phyloP scores from a whole-genome alignment of 2,888 invertebrate genomes.

The Cephus pygmeus region DNA sequence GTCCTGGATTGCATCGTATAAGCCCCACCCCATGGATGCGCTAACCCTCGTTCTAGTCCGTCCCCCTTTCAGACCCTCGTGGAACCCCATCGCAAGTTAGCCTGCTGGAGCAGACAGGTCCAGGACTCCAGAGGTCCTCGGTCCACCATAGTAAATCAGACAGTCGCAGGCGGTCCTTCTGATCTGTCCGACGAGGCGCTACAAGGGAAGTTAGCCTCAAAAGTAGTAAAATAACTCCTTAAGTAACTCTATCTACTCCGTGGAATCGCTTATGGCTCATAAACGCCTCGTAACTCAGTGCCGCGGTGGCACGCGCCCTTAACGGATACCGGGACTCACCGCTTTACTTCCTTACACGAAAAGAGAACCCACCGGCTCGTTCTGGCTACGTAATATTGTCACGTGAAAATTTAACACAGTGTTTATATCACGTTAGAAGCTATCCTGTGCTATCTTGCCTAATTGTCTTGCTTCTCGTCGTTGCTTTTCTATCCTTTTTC shows the following conservation, averaged over 20 bases:
- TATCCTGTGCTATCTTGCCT: background rate
- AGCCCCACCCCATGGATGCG: slow-evolving; percentile 57
- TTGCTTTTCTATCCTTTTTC: background rate
- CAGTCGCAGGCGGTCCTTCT: slow-evolving; percentile 64
- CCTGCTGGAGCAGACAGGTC: slow-evolving; percentile 37
- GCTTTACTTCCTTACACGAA: background rate
- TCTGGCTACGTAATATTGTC: background rate
- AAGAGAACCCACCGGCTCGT: background rate
- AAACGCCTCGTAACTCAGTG: slow-evolving; percentile 64
- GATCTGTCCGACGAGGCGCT: slow-evolving; percentile 54
- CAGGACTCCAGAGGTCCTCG: slow-evolving; percentile 37
- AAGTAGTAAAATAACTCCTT: slow-evolving; percentile 58
- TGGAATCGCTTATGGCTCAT: slow-evolving; percentile 64
- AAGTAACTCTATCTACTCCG: slow-evolving; percentile 59
- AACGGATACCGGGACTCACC: slow-evolving; percentile 15
- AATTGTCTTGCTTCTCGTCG: background rate
- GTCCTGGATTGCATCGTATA: slow-evolving; percentile 24
- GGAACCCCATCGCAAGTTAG: slow-evolving; percentile 50
- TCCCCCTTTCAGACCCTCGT: slow-evolving; percentile 48
- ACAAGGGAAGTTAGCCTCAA: slow-evolving; percentile 37
- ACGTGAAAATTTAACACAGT: background rate
- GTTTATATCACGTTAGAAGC: background rate
- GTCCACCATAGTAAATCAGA: slow-evolving; percentile 63
- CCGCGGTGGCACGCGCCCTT: slow-evolving; percentile 55
- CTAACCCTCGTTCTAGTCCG: slow-evolving; percentile 47